Conservation (phyloP, 2,113 vertebrate genomes). For the Verasper variegatus region DNA sequence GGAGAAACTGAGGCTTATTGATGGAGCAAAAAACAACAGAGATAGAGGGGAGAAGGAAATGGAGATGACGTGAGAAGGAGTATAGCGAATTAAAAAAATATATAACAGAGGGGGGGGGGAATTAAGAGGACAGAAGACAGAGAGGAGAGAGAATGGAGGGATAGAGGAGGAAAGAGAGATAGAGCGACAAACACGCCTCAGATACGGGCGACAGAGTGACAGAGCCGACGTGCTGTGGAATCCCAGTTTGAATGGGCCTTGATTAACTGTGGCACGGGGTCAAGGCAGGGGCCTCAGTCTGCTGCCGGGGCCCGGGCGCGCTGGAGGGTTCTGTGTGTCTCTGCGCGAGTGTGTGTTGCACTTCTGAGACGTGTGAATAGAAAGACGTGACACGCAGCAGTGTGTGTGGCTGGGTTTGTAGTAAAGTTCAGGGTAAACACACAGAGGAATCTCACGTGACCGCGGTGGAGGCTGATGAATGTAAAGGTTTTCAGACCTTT, state of each 20-base stretch:
- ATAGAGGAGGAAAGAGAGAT: no score
- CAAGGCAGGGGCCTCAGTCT: constrained; percentile 60
- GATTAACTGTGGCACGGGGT: constrained; percentile 70
- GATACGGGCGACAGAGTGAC: constrained; percentile 58
- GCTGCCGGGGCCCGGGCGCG: constrained; percentile 33
- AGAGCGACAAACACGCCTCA: constrained; percentile 33
- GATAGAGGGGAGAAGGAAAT: constrained; percentile 30
- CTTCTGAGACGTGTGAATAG: constrained; percentile 32
- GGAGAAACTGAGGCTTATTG: constrained; percentile 64
- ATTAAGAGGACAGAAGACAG: constrained; percentile 15
- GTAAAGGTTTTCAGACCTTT: no score
- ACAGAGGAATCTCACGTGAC: background rate
- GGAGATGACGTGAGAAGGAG: constrained; percentile 50
- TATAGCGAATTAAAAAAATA: constrained; percentile 1
- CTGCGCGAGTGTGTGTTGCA: constrained; percentile 15
- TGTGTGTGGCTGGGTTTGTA: constrained; percentile 26
- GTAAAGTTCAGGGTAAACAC: background rate
- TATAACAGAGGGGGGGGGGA: constrained; percentile 16
- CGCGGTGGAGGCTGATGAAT: no score
- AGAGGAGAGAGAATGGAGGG: constrained; percentile 22
- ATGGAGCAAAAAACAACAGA: constrained; percentile 61
- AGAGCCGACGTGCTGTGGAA: constrained; percentile 54
- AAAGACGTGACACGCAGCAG: constrained; percentile 19
- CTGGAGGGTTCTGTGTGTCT: constrained; percentile 22
- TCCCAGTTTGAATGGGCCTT: constrained; percentile 67